Conservation (phyloP, 2,888 invertebrate species). For the Tubulanus polymorphus region DNA sequence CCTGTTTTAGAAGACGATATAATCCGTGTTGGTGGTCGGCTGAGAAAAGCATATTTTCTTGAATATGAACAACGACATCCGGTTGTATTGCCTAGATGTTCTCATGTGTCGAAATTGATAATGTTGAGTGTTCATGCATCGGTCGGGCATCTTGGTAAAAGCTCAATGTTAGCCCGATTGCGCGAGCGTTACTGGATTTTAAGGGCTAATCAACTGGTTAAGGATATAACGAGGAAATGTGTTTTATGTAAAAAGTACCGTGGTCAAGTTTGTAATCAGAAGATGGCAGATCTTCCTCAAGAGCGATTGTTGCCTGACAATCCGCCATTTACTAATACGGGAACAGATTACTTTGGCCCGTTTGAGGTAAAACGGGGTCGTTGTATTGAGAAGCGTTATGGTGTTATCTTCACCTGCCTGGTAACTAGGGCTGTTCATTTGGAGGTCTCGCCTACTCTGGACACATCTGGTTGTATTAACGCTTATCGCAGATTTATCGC, state of each 20-base stretch:
- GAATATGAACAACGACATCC: background rate
- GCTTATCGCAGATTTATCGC: constrained; percentile 1
- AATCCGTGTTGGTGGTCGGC: background rate
- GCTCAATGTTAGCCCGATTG: background rate
- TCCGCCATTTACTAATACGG: background rate
- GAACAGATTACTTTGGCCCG: background rate
- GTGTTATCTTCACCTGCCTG: constrained; percentile 14
- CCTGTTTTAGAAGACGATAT: background rate
- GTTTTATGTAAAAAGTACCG: background rate
- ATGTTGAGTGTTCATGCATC: background rate
- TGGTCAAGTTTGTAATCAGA: background rate
- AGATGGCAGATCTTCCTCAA: background rate
- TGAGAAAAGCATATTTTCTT: background rate
- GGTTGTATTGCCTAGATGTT: background rate
- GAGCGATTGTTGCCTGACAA: background rate
- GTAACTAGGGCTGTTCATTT: constrained; percentile 8
- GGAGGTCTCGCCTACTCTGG: constrained; percentile 5
- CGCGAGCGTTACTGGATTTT: background rate
- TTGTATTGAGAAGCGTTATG: constrained; percentile 8
- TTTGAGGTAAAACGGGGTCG: background rate
- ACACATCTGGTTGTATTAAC: constrained; percentile 1
- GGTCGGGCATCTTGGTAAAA: background rate
- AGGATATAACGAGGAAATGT: background rate
- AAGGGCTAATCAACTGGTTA: background rate
- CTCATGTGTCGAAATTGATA: background rate